Evolutionary conservation across 2,888 invertebrate genomes (phyloP), one percentile per base, ranked within the genome.

Genomic region (Hemaris fuciformis): DNA sequence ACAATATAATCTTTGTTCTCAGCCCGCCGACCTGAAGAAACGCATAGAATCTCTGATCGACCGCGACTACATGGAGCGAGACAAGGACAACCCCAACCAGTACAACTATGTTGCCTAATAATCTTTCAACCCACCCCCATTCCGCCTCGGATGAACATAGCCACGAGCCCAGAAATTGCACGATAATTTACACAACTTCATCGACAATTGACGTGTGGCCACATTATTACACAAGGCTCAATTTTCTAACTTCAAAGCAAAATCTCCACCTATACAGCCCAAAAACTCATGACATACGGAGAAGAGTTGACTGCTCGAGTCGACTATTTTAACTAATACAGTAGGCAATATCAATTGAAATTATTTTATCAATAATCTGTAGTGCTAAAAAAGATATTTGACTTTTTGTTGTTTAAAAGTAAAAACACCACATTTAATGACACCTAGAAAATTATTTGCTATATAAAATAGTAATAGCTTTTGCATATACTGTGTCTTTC

Each of bases 41-140:
- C 95, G 99, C 72, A 99, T 99, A 77, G 99, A 99, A 87, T 99
- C 99, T 59, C 94, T 99, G 61, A 99, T 99, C 83, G 99, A 99
- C 87, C 95, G 99, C 79, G 99, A 99, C 90, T 99, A 99, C 90
- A 98, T 99, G 98, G 98, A 98, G 85, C 94, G 99, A 57, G 99
- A 99, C 89, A 98, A 98, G 89, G 98, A 99, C 91, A 99, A 99
- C 93, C 96, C 98, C 68, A 99, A 99, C 90, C 97, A 97, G 89
- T 99, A 99, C 93, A 98, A 99, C 93, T 99, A 99, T 89, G 99
- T 99, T 83, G 99, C 99, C 83, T 99, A 98, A 95, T 70, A 64
- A 61, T 13, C 23, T 45, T 27, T 27, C 27, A 10, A 15, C 18
- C 18, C 31, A 8, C 3, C 15, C 46, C 48, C 27, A 15, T 8